phyloP scores from a whole-genome alignment of 2,797 vertebrate species.

The Lateolabrax maculatus region DNA sequence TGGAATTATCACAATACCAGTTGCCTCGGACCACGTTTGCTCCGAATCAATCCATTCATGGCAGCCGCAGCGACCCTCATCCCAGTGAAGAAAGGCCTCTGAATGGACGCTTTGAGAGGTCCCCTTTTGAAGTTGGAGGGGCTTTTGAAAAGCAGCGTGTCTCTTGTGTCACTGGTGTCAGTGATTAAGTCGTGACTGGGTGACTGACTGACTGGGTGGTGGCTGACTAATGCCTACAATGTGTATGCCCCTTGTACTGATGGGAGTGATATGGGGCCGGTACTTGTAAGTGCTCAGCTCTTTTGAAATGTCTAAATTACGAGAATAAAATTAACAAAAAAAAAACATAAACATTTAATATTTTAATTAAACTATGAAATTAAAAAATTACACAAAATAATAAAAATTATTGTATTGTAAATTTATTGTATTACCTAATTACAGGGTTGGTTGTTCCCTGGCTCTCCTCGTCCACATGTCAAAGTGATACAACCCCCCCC shows the following conservation, averaged over 20 bases:
- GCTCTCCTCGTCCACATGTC: background rate
- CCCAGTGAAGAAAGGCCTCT: conserved; percentile 42
- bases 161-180: conserved; percentile 66
- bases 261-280: conserved; percentile 38
- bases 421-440: background rate
- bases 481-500: background rate
- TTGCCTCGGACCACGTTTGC: conserved; percentile 57
- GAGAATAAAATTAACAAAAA: background rate
- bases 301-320: background rate
- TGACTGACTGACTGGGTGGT: conserved; percentile 34
- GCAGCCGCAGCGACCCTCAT: conserved; percentile 37
- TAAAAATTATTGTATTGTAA: background rate
- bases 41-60: conserved; percentile 62
- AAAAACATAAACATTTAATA: background rate
- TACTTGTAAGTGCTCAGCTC: background rate
- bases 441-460: background rate
- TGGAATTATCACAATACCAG: conserved; percentile 69
- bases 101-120: conserved; percentile 76
- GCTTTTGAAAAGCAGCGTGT: conserved; percentile 61
- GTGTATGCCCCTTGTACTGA: conserved; percentile 72
- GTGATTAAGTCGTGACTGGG: conserved; percentile 72
- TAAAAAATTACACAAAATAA: background rate
- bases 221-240: conserved; percentile 64
- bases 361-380: background rate
- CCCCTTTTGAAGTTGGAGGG: conserved; percentile 72